Evolutionary conservation across 2,797 vertebrate genomes (phyloP), one percentile per base, ranked within the genome.

Genomic region (Catamblyrhynchus diadema): DNA sequence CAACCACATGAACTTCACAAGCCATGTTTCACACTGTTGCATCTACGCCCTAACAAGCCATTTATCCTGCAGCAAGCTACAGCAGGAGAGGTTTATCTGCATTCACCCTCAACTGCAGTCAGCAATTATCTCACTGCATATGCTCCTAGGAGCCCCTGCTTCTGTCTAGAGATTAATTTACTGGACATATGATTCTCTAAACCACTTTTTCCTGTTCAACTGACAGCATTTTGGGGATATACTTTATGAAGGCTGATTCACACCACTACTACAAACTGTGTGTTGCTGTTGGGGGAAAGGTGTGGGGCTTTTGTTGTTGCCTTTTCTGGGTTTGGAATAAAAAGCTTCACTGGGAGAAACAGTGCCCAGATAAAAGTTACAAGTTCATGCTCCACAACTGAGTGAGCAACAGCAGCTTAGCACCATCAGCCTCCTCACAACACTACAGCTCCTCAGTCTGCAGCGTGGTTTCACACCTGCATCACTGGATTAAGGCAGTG

Each of bases 121-220:
- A 66, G 44, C 59, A 90, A 80, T 47, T 75, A 74, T 4, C 54
- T 73, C 24, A 1, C 13, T 41, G 44, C n/a, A 33, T 1, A 0
- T 1, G 1, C 54, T 48, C 48, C 54, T 11, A 59, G 66, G 32
- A 84, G 56, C 22, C n/a, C 30, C 60, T 42, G 6, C 16, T 61
- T 62, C 65, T 74, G 39, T 19, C 42, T 19, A 69, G n/a, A 50
- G 39, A 87, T 89, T 57, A 65, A 67, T 74, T 64, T 64, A 85
- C 13, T 53, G 35, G 47, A 89, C 25, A 60, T 51, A 15, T 74
- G 48, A 88, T 83, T 94, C 88, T 75, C 69, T 83, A 83, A 81
- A 21, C 51, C 30, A 48, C 45, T 54, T 92, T 59, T 82, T 82
- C 37, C 71, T 47, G 7, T 19, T 79, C 15, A 65, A 10, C 41